Conservation (phyloP, 2,888 invertebrate genomes). For the Anticlea derivata region DNA sequence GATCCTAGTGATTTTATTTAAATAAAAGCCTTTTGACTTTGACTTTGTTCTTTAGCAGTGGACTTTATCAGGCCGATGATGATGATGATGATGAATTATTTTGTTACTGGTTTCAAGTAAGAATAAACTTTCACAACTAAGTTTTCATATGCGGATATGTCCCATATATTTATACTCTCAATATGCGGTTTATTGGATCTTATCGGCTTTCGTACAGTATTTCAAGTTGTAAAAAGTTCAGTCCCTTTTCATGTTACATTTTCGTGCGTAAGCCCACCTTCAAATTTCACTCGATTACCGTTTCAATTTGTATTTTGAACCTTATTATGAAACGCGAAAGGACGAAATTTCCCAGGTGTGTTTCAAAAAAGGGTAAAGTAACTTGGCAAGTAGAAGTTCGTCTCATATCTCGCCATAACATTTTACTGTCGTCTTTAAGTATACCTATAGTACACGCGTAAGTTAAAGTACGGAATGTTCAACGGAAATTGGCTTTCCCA, state of each 20-base stretch:
- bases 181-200: conserved; percentile 64
- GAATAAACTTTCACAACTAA: conserved; percentile 28
- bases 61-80: too few relatives aligned
- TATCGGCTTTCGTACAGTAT: conserved; percentile 71
- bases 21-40: too few relatives aligned
- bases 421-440: conserved; percentile 68
- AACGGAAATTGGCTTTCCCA: conserved; percentile 65
- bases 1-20: too few relatives aligned
- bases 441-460: conserved; percentile 50
- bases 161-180: conserved; percentile 55
- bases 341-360: conserved; percentile 31
- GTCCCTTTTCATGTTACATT: conserved; percentile 66
- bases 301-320: conserved; percentile 10
- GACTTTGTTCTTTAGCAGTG: too few relatives aligned
- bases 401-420: conserved; percentile 74
- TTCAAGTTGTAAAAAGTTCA: conserved; percentile 76
- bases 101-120: too few relatives aligned
- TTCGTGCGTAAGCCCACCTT: conserved; percentile 52
- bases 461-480: conserved; percentile 58
- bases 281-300: conserved; percentile 26
- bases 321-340: conserved; percentile 34
- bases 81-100: too few relatives aligned
- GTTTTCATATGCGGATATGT: conserved; percentile 41
- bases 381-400: conserved; percentile 55
- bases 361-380: conserved; percentile 33